A percentile compares a stretch with the other conserved stretches of the same genome.
phyloP scores from a whole-genome alignment of 2,113 vertebrate species.

The Phaethon lepturus region DNA sequence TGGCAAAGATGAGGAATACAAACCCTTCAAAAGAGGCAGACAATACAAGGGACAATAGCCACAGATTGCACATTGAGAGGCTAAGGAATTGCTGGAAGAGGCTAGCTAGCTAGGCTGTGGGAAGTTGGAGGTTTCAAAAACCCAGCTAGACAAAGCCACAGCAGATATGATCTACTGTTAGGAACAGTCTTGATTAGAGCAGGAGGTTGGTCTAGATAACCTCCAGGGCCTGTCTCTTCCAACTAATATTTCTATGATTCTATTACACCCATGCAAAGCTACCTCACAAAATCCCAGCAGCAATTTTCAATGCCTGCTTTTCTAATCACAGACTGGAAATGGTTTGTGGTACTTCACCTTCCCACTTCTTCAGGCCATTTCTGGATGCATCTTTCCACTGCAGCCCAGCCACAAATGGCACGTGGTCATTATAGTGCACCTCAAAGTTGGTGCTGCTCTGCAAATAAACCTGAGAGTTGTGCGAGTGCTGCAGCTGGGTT shows the following conservation, averaged over 20 bases:
- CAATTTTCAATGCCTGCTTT: neutral
- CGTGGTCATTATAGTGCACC: slow-evolving; percentile 77
- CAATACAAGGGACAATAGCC: neutral
- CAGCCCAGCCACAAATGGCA: slow-evolving; percentile 79
- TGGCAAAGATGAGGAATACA: neutral
- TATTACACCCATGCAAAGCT: neutral
- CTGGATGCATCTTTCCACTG: slow-evolving; percentile 81
- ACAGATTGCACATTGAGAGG: neutral
- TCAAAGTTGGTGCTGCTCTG: slow-evolving; percentile 86
- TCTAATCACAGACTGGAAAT: neutral
- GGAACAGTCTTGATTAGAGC: neutral
- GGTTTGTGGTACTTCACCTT: slow-evolving; percentile 74
- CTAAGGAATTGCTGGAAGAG: neutral
- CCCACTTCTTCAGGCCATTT: slow-evolving; percentile 77
- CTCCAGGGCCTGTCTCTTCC: neutral
- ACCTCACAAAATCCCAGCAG: neutral
- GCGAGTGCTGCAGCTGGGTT: slow-evolving; percentile 78
- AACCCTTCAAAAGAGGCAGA: neutral
- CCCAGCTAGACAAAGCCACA: neutral
- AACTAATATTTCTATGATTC: neutral
- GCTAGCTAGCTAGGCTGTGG: neutral
- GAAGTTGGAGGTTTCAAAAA: neutral
- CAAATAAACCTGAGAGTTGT: slow-evolving; percentile 58
- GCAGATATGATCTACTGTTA: neutral
- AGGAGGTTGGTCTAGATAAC: neutral